These are phyloP conservation scores for Drosophila emarginata DNA, from an alignment of 2,888 invertebrate species.

Conservation along the genomic window DNA sequence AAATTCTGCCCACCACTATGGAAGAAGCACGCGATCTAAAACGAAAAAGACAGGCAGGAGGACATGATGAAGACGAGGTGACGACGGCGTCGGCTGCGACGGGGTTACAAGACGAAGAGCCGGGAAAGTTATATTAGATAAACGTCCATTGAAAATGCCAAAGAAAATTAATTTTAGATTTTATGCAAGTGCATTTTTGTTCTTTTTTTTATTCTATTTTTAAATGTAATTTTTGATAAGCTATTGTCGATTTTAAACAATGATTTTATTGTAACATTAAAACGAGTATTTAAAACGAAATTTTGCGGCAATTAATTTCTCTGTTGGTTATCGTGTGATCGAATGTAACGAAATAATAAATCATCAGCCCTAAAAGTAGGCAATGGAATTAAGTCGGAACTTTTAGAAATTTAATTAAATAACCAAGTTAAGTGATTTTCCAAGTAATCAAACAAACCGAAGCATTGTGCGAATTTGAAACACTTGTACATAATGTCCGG, in stretches of 20 bases:
- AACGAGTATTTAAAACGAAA: neutral
- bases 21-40: slow-evolving; percentile 83
- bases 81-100: neutral
- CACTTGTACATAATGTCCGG: neutral
- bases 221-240: neutral
- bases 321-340: neutral
- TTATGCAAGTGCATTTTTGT: neutral
- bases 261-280: neutral
- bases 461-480: neutral
- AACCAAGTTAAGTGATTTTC: neutral
- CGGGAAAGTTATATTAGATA: neutral
- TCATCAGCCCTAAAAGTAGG: neutral
- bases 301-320: no score
- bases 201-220: neutral
- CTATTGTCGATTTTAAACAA: neutral
- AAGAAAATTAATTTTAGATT: neutral
- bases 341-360: neutral
- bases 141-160: no score
- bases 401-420: neutral
- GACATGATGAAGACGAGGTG: neutral
- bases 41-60: neutral
- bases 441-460: neutral
- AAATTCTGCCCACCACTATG: slow-evolving; percentile 85
- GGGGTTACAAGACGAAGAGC: neutral
- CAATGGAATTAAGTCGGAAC: neutral